Percentiles rank a stretch among this genome's conserved stretches.
Evolutionary conservation across 2,797 vertebrate genomes (phyloP).

Genomic region (Natrix natrix): DNA sequence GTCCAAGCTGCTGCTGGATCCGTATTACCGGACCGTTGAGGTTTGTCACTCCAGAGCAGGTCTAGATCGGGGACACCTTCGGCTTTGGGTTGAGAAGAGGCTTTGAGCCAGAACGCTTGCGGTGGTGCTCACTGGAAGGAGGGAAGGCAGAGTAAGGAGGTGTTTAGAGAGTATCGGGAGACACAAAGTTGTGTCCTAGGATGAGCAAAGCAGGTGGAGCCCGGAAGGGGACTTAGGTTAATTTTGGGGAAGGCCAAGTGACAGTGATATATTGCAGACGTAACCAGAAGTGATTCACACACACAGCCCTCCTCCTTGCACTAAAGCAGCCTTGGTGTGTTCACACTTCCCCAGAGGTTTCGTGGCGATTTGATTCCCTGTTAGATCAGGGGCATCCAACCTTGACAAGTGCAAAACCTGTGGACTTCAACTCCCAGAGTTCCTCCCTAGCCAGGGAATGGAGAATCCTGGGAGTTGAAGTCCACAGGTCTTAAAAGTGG

Average conservation of each 20-base stretch:
- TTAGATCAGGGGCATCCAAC: not conserved
- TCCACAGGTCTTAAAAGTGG: not conserved
- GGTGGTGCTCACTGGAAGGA: not conserved
- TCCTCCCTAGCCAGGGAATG: not conserved
- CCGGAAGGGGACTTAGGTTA: not conserved
- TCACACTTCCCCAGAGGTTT: not conserved
- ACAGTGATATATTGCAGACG: not conserved
- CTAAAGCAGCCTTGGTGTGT: not conserved
- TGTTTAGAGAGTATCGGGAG: not conserved
- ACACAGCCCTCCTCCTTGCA: not conserved
- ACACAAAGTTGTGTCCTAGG: not conserved
- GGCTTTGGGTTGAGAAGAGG: not conserved
- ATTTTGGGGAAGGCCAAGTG: not conserved
- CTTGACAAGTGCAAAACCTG: not conserved
- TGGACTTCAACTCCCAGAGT: not conserved
- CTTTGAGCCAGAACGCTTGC: fast-evolving
- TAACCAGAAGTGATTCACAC: not conserved
- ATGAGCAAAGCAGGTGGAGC: not conserved
- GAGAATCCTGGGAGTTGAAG: not conserved
- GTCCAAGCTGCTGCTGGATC: constrained; percentile 93
- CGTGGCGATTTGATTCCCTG: too few relatives aligned
- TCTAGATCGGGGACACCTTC: not conserved
- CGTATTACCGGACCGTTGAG: constrained; percentile 96
- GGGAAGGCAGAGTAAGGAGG: not conserved
- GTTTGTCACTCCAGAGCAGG: constrained; percentile 62